phyloP scores from a whole-genome alignment of 2,797 vertebrate genomes.

The Merluccius polli region DNA sequence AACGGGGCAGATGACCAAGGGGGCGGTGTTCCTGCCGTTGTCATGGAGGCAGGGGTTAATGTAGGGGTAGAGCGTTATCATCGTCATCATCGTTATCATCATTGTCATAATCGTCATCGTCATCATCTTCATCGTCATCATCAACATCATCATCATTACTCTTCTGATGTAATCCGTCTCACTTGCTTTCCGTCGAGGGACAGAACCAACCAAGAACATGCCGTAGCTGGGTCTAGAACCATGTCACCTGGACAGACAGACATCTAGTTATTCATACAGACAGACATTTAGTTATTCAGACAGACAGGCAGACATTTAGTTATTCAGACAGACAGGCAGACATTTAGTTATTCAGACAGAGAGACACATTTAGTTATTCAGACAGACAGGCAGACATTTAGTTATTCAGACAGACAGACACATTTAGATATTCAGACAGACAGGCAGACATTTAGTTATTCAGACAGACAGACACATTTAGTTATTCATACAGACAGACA shows the following conservation, averaged over 20 bases:
- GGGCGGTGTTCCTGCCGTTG: constrained; percentile 52
- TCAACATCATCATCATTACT: background rate
- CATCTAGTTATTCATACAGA: too few relatives aligned
- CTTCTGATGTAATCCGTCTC: background rate
- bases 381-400: background rate
- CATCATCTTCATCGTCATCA: too few relatives aligned
- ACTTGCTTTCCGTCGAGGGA: constrained; percentile 51
- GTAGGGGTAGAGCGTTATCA: constrained; percentile 48
- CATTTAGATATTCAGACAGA: too few relatives aligned
- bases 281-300: too few relatives aligned
- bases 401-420: too few relatives aligned
- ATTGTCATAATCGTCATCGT: too few relatives aligned
- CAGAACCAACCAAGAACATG: constrained; percentile 33
- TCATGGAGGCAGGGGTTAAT: constrained; percentile 66
- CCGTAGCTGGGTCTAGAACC: constrained; percentile 42
- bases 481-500: background rate
- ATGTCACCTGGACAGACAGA: constrained; percentile 32
- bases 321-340: background rate
- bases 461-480: background rate
- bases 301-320: background rate
- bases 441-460: too few relatives aligned
- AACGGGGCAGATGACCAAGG: constrained; percentile 52
- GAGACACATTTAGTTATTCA: too few relatives aligned
- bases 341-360: too few relatives aligned
- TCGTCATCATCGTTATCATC: too few relatives aligned